A percentile compares a stretch with the other conserved stretches of the same genome.
Evolutionary conservation across 2,888 invertebrate species (phyloP).

Genomic region (Microctonus brassicae): DNA sequence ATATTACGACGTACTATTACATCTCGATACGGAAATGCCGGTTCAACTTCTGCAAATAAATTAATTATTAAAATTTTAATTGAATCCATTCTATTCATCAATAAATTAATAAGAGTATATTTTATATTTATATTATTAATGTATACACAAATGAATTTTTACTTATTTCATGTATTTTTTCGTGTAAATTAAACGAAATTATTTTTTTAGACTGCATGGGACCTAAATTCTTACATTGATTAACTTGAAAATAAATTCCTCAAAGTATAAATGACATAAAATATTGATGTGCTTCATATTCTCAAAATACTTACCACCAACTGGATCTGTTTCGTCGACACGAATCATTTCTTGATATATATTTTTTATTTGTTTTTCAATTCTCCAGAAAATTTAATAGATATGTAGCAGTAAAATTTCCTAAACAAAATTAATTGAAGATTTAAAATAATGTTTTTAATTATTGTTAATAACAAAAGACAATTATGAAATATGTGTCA

Average conservation of each 20-base stretch:
- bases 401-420: neutral
- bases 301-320: conserved; percentile 81
- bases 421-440: neutral
- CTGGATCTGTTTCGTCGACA: conserved; percentile 90
- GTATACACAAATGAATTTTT: no score
- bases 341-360: conserved; percentile 80
- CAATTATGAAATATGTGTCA: conserved; percentile 15
- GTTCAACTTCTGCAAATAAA: conserved; percentile 82
- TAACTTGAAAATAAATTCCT: neutral
- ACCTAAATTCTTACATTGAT: no score
- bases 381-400: conserved; percentile 20
- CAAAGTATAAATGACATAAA: conserved; percentile 10
- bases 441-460: neutral
- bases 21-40: conserved; percentile 90
- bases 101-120: neutral
- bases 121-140: no score
- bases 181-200: no score
- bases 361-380: no score
- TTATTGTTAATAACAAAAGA: neutral
- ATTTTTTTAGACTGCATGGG: no score
- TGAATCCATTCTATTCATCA: neutral
- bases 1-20: conserved; percentile 86
- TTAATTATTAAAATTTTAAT: neutral
- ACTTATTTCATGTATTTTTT: no score
- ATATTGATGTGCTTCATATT: conserved; percentile 6